Conservation (phyloP, 2,113 vertebrate genomes). For the Ursus arctos region DNA sequence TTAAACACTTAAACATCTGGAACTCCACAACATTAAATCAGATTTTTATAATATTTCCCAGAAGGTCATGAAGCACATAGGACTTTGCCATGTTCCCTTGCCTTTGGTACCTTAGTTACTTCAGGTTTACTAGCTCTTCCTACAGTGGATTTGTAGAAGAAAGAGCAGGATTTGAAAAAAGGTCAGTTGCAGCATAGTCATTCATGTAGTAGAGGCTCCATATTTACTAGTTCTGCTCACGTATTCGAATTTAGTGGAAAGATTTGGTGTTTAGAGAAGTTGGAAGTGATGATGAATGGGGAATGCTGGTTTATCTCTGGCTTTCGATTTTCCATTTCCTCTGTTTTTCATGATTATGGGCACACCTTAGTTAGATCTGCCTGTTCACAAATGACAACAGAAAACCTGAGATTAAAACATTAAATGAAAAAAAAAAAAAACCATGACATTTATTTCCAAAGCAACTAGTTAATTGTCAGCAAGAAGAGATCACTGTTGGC, state of each 20-base stretch:
- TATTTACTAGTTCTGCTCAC: not conserved
- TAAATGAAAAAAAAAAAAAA: not conserved
- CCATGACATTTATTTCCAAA: slow-evolving; percentile 56
- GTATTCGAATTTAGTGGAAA: slow-evolving; percentile 39
- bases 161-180: not conserved
- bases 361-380: not conserved
- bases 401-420: slow-evolving; percentile 46
- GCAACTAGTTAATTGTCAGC: slow-evolving; percentile 47
- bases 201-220: not conserved
- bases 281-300: not conserved
- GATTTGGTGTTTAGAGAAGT: not conserved
- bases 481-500: slow-evolving; percentile 40
- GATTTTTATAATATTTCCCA: not conserved
- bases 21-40: not conserved
- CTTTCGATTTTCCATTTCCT: slow-evolving; percentile 45
- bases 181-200: not conserved
- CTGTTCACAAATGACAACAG: not conserved
- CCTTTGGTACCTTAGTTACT: not conserved
- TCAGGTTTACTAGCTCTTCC: not conserved
- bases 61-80: not conserved
- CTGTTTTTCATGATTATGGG: not conserved
- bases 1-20: slow-evolving; percentile 1
- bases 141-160: not conserved
- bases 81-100: not conserved
- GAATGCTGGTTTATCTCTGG: not conserved